phyloP scores from a whole-genome alignment of 2,888 invertebrate genomes.

The Drosophila mayaguana region DNA sequence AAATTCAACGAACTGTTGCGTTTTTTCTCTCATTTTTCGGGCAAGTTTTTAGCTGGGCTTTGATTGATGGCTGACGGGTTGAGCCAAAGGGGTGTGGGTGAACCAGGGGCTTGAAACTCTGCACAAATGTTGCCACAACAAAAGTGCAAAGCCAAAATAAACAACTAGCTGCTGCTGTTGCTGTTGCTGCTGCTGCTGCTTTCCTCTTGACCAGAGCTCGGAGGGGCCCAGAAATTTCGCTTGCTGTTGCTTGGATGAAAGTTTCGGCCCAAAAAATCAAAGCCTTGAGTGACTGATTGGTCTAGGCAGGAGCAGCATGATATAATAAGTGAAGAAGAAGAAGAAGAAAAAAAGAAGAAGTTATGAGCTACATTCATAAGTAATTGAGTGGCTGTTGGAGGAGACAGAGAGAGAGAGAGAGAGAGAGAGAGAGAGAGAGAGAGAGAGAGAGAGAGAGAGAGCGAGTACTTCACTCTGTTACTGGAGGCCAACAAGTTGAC shows the following conservation, averaged over 20 bases:
- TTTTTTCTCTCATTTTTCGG: conserved; percentile 6
- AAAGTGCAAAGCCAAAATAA: conserved; percentile 32
- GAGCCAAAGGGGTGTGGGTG: neutral
- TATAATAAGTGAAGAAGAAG: conserved; percentile 24
- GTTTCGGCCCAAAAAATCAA: conserved; percentile 30
- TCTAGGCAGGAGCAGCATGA: conserved; percentile 26
- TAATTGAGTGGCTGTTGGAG: conserved; percentile 21
- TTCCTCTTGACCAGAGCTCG: conserved; percentile 14
- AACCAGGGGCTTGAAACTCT: conserved; percentile 3
- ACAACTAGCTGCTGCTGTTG: conserved; percentile 15
- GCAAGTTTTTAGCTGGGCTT: conserved; percentile 20
- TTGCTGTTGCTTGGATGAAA: neutral
- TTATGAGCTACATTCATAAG: conserved; percentile 2
- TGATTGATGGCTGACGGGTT: conserved; percentile 45
- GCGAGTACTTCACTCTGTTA: neutral
- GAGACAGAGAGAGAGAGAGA: neutral
- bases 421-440: neutral
- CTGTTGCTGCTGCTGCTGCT: neutral
- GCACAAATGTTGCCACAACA: conserved; percentile 42
- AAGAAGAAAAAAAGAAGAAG: neutral
- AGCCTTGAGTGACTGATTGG: conserved; percentile 40
- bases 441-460: neutral
- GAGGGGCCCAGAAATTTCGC: conserved; percentile 26
- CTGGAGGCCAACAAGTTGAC: conserved; percentile 42
- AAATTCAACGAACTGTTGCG: conserved; percentile 29